Evolutionary conservation across 2,113 vertebrate genomes (phyloP).

Genomic region (Nansenia antarctica): DNA sequence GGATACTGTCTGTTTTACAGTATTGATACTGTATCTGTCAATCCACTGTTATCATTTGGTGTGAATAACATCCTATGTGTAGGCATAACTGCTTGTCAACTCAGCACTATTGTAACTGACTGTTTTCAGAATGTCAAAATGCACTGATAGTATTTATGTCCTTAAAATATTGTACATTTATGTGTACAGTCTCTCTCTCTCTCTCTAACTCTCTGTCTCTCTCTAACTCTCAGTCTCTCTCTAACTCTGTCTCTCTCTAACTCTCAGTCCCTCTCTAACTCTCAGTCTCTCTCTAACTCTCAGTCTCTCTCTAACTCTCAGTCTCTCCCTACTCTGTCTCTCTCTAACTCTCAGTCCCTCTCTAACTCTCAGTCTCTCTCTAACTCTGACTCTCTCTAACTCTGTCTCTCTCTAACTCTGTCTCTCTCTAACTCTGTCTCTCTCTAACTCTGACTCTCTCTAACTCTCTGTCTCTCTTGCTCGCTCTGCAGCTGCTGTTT

Average conservation of each 20-base stretch:
- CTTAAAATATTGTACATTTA: too few relatives aligned
- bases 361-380: not conserved
- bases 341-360: not conserved
- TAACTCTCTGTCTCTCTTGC: not conserved
- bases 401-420: not conserved
- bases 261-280: not conserved
- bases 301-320: not conserved
- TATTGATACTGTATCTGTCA: too few relatives aligned
- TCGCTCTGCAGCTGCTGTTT: constrained; percentile 82
- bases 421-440: not conserved
- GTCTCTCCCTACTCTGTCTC: not conserved
- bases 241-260: not conserved
- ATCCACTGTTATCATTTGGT: too few relatives aligned
- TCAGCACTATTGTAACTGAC: too few relatives aligned
- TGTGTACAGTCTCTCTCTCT: not conserved
- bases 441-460: not conserved
- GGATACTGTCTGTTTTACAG: too few relatives aligned
- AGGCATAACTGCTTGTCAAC: too few relatives aligned
- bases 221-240: not conserved
- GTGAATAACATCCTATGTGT: too few relatives aligned
- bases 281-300: not conserved
- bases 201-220: not conserved
- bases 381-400: not conserved
- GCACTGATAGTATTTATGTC: too few relatives aligned
- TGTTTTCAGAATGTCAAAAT: too few relatives aligned